A percentile compares a stretch with the other conserved stretches of the same genome.
Evolutionary conservation across 2,797 vertebrate species (phyloP).

Genomic region (Phaenicophaeus curvirostris): DNA sequence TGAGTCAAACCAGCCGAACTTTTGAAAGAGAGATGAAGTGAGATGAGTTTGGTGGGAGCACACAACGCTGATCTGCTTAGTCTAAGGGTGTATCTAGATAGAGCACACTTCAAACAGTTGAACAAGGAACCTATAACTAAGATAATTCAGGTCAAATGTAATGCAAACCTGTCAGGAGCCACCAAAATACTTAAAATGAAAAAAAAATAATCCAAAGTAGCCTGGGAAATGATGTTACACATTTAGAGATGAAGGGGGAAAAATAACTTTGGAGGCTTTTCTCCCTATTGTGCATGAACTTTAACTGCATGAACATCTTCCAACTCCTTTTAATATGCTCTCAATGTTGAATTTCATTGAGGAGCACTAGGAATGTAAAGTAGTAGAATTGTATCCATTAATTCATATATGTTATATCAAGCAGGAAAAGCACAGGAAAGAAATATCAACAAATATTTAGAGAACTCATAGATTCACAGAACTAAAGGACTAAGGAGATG

Average conservation of each 20-base stretch:
- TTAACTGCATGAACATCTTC: background rate
- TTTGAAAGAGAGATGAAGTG: background rate
- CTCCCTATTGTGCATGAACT: background rate
- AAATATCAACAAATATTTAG: background rate
- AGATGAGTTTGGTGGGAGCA: background rate
- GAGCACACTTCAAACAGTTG: background rate
- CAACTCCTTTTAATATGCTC: background rate
- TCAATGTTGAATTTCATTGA: background rate
- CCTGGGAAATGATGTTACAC: background rate
- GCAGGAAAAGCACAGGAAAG: background rate
- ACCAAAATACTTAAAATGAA: background rate
- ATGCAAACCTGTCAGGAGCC: background rate
- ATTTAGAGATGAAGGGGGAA: background rate
- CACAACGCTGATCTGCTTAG: background rate
- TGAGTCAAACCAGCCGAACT: background rate
- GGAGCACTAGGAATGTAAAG: background rate
- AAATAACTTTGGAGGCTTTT: background rate
- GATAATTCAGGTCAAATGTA: background rate
- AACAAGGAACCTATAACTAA: background rate
- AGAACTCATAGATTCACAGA: background rate
- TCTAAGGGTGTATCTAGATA: background rate
- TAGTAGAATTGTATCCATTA: background rate
- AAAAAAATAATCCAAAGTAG: background rate
- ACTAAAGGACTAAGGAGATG: background rate
- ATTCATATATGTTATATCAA: background rate